Conservation (phyloP, 2,888 invertebrate genomes). For the Conchocele bisecta region DNA sequence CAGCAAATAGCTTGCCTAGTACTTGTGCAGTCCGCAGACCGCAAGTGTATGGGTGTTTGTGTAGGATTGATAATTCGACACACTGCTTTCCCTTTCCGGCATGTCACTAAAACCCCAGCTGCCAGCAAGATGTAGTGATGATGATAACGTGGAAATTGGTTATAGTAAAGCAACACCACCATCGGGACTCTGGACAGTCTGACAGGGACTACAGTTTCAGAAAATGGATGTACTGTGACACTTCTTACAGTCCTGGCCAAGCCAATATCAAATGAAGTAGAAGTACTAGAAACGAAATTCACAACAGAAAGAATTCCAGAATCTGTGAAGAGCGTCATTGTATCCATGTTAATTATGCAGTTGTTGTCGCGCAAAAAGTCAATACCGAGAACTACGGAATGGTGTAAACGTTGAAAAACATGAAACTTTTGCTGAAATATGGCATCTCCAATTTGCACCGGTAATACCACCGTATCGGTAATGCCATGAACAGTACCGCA, state of each 20-base stretch:
- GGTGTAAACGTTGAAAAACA: slow-evolving; percentile 34
- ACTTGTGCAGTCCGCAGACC: slow-evolving; percentile 6
- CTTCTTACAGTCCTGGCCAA: slow-evolving; percentile 11
- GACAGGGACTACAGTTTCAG: slow-evolving; percentile 24
- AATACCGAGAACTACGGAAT: slow-evolving; percentile 16
- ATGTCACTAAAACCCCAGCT: slow-evolving; percentile 14
- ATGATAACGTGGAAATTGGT: too few species aligned
- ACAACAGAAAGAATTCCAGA: not conserved
- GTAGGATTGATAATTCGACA: slow-evolving; percentile 35
- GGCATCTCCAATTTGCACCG: slow-evolving; percentile 5
- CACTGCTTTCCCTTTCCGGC: slow-evolving; percentile 2
- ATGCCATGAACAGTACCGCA: slow-evolving; percentile 20
- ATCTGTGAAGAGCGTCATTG: not conserved
- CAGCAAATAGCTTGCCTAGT: slow-evolving; percentile 19
- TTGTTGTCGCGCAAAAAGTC: slow-evolving; percentile 30
- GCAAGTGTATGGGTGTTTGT: not conserved
- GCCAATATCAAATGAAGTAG: not conserved
- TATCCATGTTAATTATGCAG: slow-evolving; percentile 28
- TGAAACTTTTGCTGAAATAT: slow-evolving; percentile 27
- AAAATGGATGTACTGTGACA: slow-evolving; percentile 1
- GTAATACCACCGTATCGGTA: not conserved
- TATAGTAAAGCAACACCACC: too few species aligned
- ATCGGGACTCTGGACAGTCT: slow-evolving; percentile 19
- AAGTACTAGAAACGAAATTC: not conserved
- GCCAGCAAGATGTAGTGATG: not conserved